Evolutionary conservation across 2,888 invertebrate genomes (phyloP).

Genomic region (Eilema caniola): DNA sequence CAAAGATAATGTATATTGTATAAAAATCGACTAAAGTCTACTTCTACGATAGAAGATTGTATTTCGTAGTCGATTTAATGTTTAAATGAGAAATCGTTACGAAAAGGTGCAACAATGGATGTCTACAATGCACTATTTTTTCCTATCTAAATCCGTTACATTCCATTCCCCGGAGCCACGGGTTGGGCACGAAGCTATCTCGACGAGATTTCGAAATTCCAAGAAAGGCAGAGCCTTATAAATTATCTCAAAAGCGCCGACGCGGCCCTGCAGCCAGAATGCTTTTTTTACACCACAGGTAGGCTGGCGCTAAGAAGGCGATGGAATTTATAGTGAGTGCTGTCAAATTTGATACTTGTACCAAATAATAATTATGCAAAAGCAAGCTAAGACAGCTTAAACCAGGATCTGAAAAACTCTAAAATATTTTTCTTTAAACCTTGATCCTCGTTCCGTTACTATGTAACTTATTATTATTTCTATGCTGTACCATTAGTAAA

Average conservation of each 20-base stretch:
- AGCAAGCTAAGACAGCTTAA: background rate
- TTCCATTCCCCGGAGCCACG: constrained; percentile 80
- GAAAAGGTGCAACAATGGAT: constrained; percentile 65
- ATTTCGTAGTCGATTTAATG: constrained; percentile 48
- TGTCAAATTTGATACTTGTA: constrained; percentile 63
- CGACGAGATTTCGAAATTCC: constrained; percentile 85
- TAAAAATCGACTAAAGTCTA: background rate
- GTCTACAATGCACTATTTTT: constrained; percentile 78
- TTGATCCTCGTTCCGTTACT: background rate
- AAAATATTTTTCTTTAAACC: background rate
- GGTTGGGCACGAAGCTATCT: constrained; percentile 75
- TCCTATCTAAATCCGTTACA: constrained; percentile 83
- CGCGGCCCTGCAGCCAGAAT: constrained; percentile 83
- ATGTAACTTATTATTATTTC: background rate
- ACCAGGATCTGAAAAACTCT: too few relatives aligned
- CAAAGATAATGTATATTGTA: background rate
- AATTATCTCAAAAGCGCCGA: constrained; percentile 87
- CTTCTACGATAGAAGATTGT: constrained; percentile 27
- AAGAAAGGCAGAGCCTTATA: constrained; percentile 86
- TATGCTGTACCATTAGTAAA: background rate
- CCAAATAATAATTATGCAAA: background rate
- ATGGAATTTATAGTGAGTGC: constrained; percentile 77
- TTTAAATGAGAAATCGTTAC: constrained; percentile 65
- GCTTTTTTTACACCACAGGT: constrained; percentile 85
- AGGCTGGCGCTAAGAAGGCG: constrained; percentile 83